Conservation (phyloP, 2,797 vertebrate genomes). For the Arvicola amphibius region DNA sequence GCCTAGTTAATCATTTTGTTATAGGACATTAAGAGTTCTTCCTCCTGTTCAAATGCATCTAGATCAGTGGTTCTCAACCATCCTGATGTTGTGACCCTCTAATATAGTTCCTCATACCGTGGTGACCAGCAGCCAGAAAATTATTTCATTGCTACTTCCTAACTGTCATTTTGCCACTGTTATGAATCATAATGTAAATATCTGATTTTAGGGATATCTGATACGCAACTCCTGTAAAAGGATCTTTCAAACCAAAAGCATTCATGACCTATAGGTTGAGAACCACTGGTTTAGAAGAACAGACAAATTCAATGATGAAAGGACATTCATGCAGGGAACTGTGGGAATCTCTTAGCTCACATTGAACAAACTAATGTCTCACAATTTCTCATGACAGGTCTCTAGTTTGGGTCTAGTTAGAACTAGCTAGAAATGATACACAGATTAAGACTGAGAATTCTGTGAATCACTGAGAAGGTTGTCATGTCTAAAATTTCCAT, state of each 20-base stretch:
- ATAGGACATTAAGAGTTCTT: not conserved
- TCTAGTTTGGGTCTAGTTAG: not conserved
- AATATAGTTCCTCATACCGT: too few relatives aligned
- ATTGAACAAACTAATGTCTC: not conserved
- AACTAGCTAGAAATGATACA: not conserved
- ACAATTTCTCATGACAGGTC: not conserved
- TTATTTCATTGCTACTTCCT: too few relatives aligned
- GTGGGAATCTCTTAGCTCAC: not conserved
- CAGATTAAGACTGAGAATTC: not conserved
- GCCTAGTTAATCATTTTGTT: too few relatives aligned
- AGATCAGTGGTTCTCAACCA: not conserved
- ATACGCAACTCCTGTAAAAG: not conserved
- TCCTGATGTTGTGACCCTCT: not conserved
- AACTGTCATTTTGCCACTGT: not conserved
- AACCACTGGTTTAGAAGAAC: not conserved
- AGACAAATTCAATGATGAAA: not conserved
- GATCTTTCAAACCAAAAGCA: not conserved
- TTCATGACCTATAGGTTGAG: not conserved
- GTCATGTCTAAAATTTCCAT: not conserved
- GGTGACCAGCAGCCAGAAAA: not conserved
- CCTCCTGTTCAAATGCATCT: not conserved
- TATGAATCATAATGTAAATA: not conserved
- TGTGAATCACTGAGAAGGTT: not conserved
- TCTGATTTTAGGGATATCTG: not conserved
- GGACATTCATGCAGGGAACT: not conserved